phyloP scores from a whole-genome alignment of 2,797 vertebrate genomes.

The Peromyscus attwateri region DNA sequence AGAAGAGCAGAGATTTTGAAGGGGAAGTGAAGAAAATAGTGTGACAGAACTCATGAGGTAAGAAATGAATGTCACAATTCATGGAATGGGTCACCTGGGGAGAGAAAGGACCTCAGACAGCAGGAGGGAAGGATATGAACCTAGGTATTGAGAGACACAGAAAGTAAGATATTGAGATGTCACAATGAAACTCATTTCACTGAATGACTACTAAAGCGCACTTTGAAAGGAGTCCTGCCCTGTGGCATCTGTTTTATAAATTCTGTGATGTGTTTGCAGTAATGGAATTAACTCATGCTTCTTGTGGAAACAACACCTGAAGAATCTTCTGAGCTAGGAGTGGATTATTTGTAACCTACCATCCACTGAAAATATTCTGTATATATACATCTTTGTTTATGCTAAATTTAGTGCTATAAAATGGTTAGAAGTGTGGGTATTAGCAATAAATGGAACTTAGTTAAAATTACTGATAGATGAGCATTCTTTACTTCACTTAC shows the following conservation, averaged over 20 bases:
- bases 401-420: not conserved
- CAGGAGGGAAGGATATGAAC: not conserved
- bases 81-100: not conserved
- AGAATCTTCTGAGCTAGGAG: not conserved
- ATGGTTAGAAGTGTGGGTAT: not conserved
- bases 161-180: not conserved
- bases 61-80: not conserved
- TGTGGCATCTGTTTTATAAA: not conserved
- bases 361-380: not conserved
- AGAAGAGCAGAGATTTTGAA: not conserved
- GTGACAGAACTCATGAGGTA: not conserved
- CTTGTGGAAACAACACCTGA: not conserved
- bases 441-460: not conserved
- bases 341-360: not conserved
- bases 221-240: not conserved
- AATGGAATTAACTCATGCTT: not conserved
- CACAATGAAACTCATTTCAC: not conserved
- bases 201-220: not conserved
- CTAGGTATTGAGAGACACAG: not conserved
- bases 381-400: not conserved
- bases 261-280: not conserved
- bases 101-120: not conserved
- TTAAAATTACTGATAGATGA: not conserved
- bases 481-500: not conserved
- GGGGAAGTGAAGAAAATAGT: accelerated